phyloP scores from a whole-genome alignment of 2,797 vertebrate species.

The Odontamblyopus rebecca region DNA sequence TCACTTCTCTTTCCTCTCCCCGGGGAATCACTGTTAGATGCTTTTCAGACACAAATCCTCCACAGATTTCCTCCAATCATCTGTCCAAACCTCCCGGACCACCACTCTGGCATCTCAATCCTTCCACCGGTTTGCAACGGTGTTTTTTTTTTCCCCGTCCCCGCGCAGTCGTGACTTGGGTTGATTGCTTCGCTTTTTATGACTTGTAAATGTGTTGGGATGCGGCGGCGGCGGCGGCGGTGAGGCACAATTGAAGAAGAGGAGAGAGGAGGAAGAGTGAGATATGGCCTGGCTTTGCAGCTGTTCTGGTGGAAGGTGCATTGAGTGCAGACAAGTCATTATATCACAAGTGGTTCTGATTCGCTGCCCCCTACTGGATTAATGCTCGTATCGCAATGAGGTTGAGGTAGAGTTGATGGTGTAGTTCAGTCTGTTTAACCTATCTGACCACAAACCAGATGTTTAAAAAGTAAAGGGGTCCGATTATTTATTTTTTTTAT shows the following conservation, averaged over 20 bases:
- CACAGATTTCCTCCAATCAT: conserved; percentile 27
- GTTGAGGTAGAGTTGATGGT: neutral
- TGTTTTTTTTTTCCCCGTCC: neutral
- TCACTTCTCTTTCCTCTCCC: conserved; percentile 36
- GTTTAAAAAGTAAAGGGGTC: too few species aligned
- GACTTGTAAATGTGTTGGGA: conserved; percentile 54
- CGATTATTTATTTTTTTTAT: too few species aligned
- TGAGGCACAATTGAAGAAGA: conserved; percentile 53
- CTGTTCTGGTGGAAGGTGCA: neutral
- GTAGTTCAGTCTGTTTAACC: neutral
- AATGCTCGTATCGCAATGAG: neutral
- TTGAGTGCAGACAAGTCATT: neutral
- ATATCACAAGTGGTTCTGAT: neutral
- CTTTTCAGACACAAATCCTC: conserved; percentile 45
- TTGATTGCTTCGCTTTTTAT: conserved; percentile 59
- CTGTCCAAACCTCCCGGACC: conserved; percentile 39
- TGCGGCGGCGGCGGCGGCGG: conserved; percentile 40
- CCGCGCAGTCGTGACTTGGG: conserved; percentile 34
- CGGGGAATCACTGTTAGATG: conserved; percentile 27
- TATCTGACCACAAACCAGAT: too few species aligned
- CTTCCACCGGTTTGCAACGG: conserved; percentile 33
- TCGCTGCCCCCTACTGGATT: neutral
- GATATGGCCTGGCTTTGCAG: neutral
- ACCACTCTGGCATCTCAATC: conserved; percentile 50
- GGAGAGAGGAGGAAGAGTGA: neutral